Evolutionary conservation across 2,888 invertebrate species (phyloP).

Genomic region (Crossocerus cetratus): DNA sequence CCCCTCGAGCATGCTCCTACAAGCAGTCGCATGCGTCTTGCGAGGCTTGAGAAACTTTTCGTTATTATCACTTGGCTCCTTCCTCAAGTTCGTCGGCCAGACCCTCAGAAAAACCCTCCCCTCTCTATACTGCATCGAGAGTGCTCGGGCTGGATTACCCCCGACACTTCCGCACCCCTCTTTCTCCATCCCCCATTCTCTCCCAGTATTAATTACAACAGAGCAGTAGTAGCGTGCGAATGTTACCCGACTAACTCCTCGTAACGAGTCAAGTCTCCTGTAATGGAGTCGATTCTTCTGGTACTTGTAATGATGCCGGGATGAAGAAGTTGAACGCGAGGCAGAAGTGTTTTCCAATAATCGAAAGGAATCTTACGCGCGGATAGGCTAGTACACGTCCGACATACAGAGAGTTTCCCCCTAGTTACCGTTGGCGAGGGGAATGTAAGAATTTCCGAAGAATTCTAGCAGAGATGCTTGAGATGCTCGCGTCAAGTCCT

Average conservation of each 20-base stretch:
- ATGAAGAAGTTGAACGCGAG: too few species aligned
- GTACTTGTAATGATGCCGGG: too few species aligned
- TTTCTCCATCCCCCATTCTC: neutral
- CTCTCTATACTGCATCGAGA: conserved; percentile 37
- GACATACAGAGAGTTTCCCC: too few species aligned
- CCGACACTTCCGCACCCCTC: conserved; percentile 28
- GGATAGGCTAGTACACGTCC: too few species aligned
- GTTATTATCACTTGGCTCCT: conserved; percentile 55
- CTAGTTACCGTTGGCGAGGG: neutral
- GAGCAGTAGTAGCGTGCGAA: neutral
- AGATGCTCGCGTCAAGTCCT: neutral
- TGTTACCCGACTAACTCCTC: neutral
- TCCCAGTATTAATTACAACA: neutral
- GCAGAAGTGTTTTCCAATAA: too few species aligned
- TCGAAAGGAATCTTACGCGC: too few species aligned
- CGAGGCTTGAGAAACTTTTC: conserved; percentile 47
- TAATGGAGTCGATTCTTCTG: too few species aligned
- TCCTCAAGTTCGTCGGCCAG: conserved; percentile 1
- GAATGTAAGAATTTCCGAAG: too few species aligned
- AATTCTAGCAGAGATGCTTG: neutral
- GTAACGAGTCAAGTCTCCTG: too few species aligned
- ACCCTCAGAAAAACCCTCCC: conserved; percentile 49
- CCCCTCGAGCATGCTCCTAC: conserved; percentile 57
- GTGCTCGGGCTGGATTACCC: conserved; percentile 52
- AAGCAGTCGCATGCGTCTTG: conserved; percentile 23